Evolutionary conservation across 2,797 vertebrate species (phyloP).

Genomic region (Ptychobarbus kaznakovi): DNA sequence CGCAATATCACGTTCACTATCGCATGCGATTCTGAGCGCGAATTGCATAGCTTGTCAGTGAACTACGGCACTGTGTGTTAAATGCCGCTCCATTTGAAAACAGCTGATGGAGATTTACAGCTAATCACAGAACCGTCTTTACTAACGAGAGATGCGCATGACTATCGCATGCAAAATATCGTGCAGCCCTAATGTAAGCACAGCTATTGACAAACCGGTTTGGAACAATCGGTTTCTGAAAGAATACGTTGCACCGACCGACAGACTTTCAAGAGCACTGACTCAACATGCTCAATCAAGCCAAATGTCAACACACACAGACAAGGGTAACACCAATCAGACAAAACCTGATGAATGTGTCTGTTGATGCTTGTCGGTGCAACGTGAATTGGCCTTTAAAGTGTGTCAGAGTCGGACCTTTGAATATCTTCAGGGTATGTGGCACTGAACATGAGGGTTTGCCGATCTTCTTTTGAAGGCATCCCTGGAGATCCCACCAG

Average conservation of each 20-base stretch:
- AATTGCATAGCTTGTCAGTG: no score
- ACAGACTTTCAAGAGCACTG: background rate
- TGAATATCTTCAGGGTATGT: slow-evolving; percentile 93
- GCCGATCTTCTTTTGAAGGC: slow-evolving; percentile 86
- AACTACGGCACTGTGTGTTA: no score
- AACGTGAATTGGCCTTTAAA: background rate
- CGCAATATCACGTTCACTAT: no score
- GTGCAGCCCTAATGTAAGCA: no score
- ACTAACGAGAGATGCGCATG: no score
- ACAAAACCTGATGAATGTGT: background rate
- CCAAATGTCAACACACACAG: background rate
- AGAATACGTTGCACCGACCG: background rate
- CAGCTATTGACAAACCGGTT: background rate
- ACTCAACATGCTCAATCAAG: background rate
- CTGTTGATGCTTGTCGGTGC: background rate
- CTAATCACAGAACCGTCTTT: no score
- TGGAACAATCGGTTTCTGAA: background rate
- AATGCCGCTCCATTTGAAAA: no score
- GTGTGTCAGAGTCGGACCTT: slow-evolving; percentile 72
- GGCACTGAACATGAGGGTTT: slow-evolving; percentile 96
- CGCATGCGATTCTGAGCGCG: no score
- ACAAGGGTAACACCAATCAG: background rate
- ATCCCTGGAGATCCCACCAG: slow-evolving; percentile 85
- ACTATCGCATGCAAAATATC: no score
- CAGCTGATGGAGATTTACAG: no score